Base-by-base conservation (phyloP, 1,140 invertebrate genomes). In the Pentalonia nigronervosa region DNA sequence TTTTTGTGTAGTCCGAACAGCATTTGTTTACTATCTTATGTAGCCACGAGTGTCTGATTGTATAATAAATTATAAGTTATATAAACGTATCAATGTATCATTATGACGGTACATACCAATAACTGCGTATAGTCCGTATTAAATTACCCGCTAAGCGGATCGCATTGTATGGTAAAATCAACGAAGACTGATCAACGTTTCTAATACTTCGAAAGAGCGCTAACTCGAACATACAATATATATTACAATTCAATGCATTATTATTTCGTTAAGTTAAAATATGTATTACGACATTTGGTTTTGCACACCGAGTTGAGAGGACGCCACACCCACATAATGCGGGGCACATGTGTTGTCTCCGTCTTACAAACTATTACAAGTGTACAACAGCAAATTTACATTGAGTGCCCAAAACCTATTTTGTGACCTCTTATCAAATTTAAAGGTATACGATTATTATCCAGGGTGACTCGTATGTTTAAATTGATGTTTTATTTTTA, bases 1-100 rank as follows among this genome's bases (percentile, higher is more conserved):
- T 14, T 76, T 76, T 76, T 76, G 7, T 76, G 60, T 76, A n/a
- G 14, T 76, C n/a, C n/a, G 7, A 7, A 14, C 11, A 17, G n/a
- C 60, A n/a, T 76, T 34, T 76, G n/a, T 34, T 76, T 76, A 76
- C 60, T 76, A 76, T 76, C n/a, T 76, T 76, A 76, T 76, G 6
- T n/a, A 17, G 14, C 60, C 60, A 76, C 60, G 60, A 30, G 60
- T 76, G n/a, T 76, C n/a, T 20, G 60, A n/a, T 20, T n/a, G 60
- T 76, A 34, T 76, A 76, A n/a, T 76, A 76, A 76, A 76, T 76
- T 76, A 76, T n/a, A 76, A 76, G 60, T 34, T 76, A 76, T n/a
- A 53, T 53, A 53, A 53, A 53, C 50, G 50, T 53, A 76, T 76
- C 14, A 76, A n/a, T 14, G 30, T 76, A n/a, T 76, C 60, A 76